Conservation (phyloP, 2,113 vertebrate genomes). For the Nesoenas mayeri region DNA sequence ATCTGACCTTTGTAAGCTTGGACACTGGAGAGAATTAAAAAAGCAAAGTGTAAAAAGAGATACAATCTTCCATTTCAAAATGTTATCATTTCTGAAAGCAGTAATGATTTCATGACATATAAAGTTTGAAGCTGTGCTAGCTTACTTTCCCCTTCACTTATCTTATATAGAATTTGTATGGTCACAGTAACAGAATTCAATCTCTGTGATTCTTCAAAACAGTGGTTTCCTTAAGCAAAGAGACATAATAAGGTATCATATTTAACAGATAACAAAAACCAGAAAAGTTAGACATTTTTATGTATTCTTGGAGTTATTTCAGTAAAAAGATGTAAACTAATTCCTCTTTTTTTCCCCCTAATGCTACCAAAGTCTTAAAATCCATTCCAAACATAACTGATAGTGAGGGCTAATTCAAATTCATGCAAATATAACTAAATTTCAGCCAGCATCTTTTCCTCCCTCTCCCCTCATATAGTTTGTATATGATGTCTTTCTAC, state of each 20-base stretch:
- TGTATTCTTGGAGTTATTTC: background rate
- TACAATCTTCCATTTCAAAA: conserved; percentile 60
- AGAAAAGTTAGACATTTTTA: background rate
- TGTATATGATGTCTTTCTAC: background rate
- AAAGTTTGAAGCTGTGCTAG: conserved; percentile 56
- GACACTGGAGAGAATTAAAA: conserved; percentile 40
- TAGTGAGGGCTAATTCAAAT: background rate
- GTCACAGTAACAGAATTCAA: background rate
- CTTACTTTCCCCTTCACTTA: background rate
- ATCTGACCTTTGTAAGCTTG: conserved; percentile 75
- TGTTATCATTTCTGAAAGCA: conserved; percentile 36
- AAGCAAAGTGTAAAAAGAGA: conserved; percentile 60
- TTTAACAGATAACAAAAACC: background rate
- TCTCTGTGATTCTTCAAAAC: background rate
- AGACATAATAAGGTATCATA: background rate
- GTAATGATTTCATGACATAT: conserved; percentile 36
- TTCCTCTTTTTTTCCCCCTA: background rate
- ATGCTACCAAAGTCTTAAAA: background rate
- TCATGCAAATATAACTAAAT: background rate
- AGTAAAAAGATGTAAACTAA: background rate
- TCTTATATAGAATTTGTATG: background rate
- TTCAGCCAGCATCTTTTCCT: background rate
- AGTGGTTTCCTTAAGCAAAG: background rate
- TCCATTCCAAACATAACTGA: background rate
- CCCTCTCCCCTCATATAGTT: background rate